Percentiles rank a stretch among this genome's conserved stretches.
Evolutionary conservation across 2,888 invertebrate species (phyloP).

Genomic region (Oscheius sp.): DNA sequence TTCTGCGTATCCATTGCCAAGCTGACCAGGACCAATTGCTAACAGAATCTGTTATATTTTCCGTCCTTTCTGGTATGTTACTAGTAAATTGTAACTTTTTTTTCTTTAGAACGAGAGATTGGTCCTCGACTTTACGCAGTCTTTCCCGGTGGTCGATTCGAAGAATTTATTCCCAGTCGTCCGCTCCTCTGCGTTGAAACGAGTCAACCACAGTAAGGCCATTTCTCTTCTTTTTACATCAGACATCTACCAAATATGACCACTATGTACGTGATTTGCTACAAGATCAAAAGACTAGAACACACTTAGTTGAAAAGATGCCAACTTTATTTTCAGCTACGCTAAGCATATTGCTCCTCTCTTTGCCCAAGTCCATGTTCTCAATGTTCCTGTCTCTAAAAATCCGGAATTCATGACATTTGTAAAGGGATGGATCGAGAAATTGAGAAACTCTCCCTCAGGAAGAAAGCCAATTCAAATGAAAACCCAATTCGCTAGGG

Average conservation of each 20-base stretch:
- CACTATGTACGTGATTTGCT: too few relatives aligned
- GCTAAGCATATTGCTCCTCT: neutral
- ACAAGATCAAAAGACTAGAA: too few relatives aligned
- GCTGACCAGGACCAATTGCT: neutral
- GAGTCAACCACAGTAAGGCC: neutral
- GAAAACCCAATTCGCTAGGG: neutral
- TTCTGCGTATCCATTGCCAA: neutral
- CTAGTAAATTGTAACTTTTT: too few relatives aligned
- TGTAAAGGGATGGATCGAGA: neutral
- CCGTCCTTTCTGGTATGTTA: neutral
- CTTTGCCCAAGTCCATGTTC: neutral
- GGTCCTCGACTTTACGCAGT: neutral
- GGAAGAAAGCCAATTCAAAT: neutral
- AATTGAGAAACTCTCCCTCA: neutral
- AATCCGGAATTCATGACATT: neutral
- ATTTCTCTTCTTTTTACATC: neutral
- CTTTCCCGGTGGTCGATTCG: neutral
- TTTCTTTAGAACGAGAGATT: neutral
- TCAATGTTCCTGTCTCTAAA: neutral
- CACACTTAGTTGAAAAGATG: too few relatives aligned
- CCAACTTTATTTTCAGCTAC: neutral
- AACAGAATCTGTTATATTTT: neutral
- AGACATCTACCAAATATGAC: too few relatives aligned
- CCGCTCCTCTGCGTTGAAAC: neutral
- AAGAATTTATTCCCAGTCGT: constrained; percentile 1